A percentile compares a stretch with the other conserved stretches of the same genome.
phyloP scores from a whole-genome alignment of 1,140 invertebrate genomes.

The Philopotamus ludificatus region DNA sequence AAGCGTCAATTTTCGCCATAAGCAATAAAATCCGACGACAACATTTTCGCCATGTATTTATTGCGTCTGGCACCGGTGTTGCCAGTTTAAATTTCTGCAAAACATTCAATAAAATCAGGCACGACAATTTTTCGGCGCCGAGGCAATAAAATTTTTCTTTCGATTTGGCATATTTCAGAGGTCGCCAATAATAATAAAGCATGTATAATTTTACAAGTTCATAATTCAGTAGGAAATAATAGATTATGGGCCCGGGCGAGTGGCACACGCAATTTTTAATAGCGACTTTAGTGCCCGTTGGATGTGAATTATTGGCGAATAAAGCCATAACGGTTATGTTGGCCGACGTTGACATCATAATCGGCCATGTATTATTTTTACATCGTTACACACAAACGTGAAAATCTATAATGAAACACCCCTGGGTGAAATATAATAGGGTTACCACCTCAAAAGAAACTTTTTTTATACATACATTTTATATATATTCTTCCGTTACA shows the following conservation, averaged over 20 bases:
- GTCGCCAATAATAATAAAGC: slow-evolving; percentile 18
- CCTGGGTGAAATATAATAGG: too few relatives aligned
- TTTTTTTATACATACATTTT: too few relatives aligned
- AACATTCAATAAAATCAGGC: too few relatives aligned
- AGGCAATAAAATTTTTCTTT: not conserved
- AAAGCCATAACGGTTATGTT: slow-evolving; percentile 32
- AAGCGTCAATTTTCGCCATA: too few relatives aligned
- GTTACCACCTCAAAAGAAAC: too few relatives aligned
- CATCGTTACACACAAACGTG: not conserved
- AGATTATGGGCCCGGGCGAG: slow-evolving; percentile 11
- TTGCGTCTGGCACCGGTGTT: not conserved
- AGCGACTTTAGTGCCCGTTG: slow-evolving; percentile 25
- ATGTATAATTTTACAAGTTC: slow-evolving; percentile 27
- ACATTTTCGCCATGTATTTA: too few relatives aligned
- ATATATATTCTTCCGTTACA: too few relatives aligned
- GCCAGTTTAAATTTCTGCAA: not conserved
- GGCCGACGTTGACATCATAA: not conserved
- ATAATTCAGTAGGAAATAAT: slow-evolving; percentile 27
- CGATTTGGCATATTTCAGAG: slow-evolving; percentile 15
- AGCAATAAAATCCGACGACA: too few relatives aligned
- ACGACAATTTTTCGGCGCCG: too few relatives aligned
- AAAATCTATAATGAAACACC: not conserved
- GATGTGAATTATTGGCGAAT: slow-evolving; percentile 23
- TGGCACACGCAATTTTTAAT: slow-evolving; percentile 38
- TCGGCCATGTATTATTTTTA: not conserved